phyloP scores from a whole-genome alignment of 2,797 vertebrate species.

The Chelon labrosus region DNA sequence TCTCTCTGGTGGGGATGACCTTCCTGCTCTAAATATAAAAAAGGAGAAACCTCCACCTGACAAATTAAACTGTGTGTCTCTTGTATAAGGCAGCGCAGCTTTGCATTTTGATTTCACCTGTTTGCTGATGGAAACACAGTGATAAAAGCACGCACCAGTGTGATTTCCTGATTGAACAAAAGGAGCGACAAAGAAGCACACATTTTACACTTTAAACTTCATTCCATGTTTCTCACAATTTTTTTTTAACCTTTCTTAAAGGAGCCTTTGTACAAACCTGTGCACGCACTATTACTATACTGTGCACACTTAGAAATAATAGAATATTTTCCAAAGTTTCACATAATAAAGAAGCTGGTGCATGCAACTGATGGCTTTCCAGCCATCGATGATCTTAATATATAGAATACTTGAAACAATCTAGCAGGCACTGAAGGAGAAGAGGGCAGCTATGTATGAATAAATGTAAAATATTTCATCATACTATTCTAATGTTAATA shows the following conservation, averaged over 20 bases:
- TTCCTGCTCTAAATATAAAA: conserved; percentile 73
- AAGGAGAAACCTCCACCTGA: conserved; percentile 63
- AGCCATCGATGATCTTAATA: neutral
- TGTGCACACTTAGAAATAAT: neutral
- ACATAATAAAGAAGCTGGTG: neutral
- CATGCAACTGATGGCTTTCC: neutral
- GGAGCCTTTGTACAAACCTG: too few species aligned
- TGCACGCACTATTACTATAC: neutral
- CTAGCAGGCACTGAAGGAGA: too few species aligned
- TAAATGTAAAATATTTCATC: too few species aligned
- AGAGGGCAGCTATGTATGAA: too few species aligned
- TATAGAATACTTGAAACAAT: too few species aligned
- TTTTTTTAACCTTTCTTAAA: neutral
- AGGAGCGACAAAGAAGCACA: neutral
- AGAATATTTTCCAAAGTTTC: neutral
- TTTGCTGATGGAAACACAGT: conserved; percentile 16
- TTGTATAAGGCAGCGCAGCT: conserved; percentile 27
- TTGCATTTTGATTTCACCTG: conserved; percentile 30
- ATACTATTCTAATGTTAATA: neutral
- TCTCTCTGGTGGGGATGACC: conserved; percentile 57
- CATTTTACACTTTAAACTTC: neutral
- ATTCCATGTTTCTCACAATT: neutral
- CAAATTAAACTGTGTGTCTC: conserved; percentile 36
- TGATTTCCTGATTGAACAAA: conserved; percentile 6
- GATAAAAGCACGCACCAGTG: conserved; percentile 5